Conservation (phyloP, 2,888 invertebrate genomes). For the Lottia scabra region DNA sequence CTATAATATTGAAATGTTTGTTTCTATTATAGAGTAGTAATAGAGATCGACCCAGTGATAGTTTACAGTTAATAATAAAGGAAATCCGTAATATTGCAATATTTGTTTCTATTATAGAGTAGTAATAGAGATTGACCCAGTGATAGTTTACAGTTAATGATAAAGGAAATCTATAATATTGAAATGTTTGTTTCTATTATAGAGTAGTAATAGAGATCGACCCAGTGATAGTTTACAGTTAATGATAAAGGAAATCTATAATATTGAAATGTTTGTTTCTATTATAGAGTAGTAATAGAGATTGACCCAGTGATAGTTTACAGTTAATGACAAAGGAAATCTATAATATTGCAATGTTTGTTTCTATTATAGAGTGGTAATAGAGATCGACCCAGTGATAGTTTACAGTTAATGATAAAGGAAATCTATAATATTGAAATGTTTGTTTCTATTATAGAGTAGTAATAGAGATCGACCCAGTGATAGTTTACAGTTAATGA, state of each 20-base stretch:
- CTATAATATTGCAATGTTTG: too few relatives aligned
- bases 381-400: slow-evolving; percentile 68
- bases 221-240: slow-evolving; percentile 70
- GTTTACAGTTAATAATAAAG: slow-evolving; percentile 70
- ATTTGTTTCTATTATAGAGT: slow-evolving; percentile 55
- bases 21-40: slow-evolving; percentile 64
- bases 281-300: slow-evolving; percentile 67
- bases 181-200: slow-evolving; percentile 24
- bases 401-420: slow-evolving; percentile 70
- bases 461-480: slow-evolving; percentile 68
- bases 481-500: slow-evolving; percentile 70
- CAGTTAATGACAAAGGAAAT: slow-evolving; percentile 67
- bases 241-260: slow-evolving; percentile 50
- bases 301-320: slow-evolving; percentile 69
- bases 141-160: slow-evolving; percentile 70
- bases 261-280: neutral
- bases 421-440: too few relatives aligned
- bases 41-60: slow-evolving; percentile 68
- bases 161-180: too few relatives aligned
- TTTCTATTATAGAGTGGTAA: slow-evolving; percentile 64
- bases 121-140: slow-evolving; percentile 68
- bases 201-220: slow-evolving; percentile 69
- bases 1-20: too few relatives aligned
- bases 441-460: slow-evolving; percentile 55
- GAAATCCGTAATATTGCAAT: too few relatives aligned